phyloP scores from a whole-genome alignment of 64 coral and sea anemone species.

The Porites lutea region DNA sequence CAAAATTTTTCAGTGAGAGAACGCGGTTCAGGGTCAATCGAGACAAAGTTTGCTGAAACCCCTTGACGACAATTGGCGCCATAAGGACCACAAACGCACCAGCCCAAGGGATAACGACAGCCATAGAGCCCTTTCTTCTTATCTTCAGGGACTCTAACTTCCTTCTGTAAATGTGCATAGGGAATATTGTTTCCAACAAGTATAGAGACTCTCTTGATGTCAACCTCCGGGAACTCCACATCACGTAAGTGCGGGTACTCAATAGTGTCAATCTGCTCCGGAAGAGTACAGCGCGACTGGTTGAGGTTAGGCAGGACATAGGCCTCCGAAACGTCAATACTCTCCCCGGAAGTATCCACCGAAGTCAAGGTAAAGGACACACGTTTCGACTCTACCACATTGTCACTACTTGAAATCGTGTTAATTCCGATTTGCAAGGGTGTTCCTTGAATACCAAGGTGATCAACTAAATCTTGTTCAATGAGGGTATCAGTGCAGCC shows the following conservation, averaged over 20 bases:
- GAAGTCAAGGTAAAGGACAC: slow-evolving; percentile 48
- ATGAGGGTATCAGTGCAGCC: slow-evolving; percentile 74
- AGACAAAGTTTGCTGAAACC: no score
- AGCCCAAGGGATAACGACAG: slow-evolving; percentile 54
- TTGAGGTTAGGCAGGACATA: neutral
- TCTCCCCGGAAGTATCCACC: slow-evolving; percentile 35
- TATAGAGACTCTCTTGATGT: slow-evolving; percentile 66
- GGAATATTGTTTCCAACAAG: slow-evolving; percentile 51
- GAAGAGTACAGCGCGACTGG: slow-evolving; percentile 7
- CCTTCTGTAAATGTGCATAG: slow-evolving; percentile 9
- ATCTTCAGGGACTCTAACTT: slow-evolving; percentile 56
- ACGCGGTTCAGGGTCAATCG: neutral
- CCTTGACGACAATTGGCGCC: no score
- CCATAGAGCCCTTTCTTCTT: slow-evolving; percentile 49
- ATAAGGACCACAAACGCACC: neutral
- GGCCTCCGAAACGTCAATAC: slow-evolving; percentile 38
- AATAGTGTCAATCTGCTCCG: slow-evolving; percentile 36
- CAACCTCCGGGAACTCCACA: slow-evolving; percentile 40
- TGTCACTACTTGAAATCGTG: neutral
- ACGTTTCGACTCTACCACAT: slow-evolving; percentile 38
- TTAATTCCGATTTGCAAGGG: neutral
- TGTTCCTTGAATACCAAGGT: slow-evolving; percentile 50
- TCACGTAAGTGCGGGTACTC: no score
- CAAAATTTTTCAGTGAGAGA: slow-evolving; percentile 42
- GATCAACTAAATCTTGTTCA: neutral